Evolutionary conservation across 2,797 vertebrate species (phyloP).

Genomic region (Melanotaenia parkinsoni): DNA sequence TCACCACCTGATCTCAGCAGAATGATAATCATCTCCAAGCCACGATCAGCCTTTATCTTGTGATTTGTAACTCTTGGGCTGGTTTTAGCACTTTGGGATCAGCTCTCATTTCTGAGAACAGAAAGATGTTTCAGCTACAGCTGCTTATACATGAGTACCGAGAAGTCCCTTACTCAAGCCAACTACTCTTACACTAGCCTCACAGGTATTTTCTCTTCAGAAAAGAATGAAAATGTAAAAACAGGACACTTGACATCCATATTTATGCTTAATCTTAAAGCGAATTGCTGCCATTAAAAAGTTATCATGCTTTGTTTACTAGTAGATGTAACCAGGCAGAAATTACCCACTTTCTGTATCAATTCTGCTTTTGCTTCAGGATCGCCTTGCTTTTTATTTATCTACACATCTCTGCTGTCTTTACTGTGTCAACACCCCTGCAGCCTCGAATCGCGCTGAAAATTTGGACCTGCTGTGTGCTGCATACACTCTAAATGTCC

Average conservation of each 20-base stretch:
- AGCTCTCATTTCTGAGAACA: background rate
- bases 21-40: background rate
- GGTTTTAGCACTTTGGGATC: background rate
- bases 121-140: background rate
- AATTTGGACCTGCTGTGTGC: conserved; percentile 5
- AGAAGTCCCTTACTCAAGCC: background rate
- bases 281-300: background rate
- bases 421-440: conserved; percentile 13
- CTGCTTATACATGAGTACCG: background rate
- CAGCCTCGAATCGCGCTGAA: conserved; percentile 2
- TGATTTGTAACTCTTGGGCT: background rate
- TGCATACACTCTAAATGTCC: conserved; percentile 5
- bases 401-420: background rate
- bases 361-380: background rate
- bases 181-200: background rate
- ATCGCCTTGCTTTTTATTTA: background rate
- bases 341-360: background rate
- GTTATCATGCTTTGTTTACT: conserved; percentile 3
- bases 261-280: background rate
- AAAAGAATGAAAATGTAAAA: background rate
- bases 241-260: background rate
- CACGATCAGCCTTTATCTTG: background rate
- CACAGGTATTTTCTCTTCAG: background rate
- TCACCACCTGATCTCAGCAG: background rate
- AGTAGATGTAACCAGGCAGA: background rate